Evolutionary conservation across 2,113 vertebrate genomes (phyloP), one percentile per base, ranked within the genome.

Genomic region (Dascyllus trimaculatus): DNA sequence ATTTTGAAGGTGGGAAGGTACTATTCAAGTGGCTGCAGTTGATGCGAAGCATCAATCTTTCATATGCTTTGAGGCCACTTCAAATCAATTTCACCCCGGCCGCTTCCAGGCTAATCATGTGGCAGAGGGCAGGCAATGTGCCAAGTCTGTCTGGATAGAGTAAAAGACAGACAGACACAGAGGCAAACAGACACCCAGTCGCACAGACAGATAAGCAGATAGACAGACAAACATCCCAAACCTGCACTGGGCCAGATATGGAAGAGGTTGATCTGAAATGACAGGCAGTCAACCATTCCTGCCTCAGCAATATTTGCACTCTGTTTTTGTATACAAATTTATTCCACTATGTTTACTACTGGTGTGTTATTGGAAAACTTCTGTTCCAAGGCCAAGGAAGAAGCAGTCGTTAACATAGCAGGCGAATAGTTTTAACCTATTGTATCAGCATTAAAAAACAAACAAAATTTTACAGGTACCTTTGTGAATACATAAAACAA

Each of bases 21-120:
- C 77, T 62, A 82, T 90, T 86, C 80, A 89, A 91, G 90, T 85
- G 85, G 81, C 86, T 86, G 85, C 83, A 80, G 77, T 86, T 88
- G 90, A 87, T 85, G 78, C 49, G 62, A 85, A 83, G 91, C 90
- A 92, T 93, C 91, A 92, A 94, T 94, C 91, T 93, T 93, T 93
- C 90, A 91, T 93, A 92, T 93, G 88, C 89, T 92, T 91, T 93
- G 89, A 93, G 91, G 89, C 91, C 90, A 88, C 91, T 93, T 93
- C 87, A 94, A 93, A 93, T 93, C 91, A 92, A 93, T 93, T 93
- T 93, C 90, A 91, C 86, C 88, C 88, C 83, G 81, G 89, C 82
- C 82, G 82, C 90, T 93, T 92, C 80, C 86, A 88, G 91, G 84
- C 90, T 92, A 93, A 93, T 93, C 91, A 92, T 92, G 91, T 91